Evolutionary conservation across 2,113 vertebrate species (phyloP), one percentile per base, ranked within the genome.

Genomic region (Zeus faber): DNA sequence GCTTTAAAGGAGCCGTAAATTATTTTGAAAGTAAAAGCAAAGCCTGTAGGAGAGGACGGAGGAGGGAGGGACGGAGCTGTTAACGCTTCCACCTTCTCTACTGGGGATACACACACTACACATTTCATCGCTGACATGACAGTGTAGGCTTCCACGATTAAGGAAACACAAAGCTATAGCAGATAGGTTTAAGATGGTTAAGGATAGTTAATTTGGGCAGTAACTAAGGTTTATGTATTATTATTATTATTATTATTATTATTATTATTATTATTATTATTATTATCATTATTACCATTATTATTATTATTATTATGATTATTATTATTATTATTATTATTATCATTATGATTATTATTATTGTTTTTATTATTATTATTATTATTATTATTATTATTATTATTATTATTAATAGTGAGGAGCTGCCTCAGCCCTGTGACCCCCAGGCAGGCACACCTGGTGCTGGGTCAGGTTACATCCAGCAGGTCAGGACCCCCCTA

Each of bases 371-470:
- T n/a, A n/a, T n/a, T n/a, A n/a, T n/a, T n/a, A n/a, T n/a, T n/a
- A n/a, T n/a, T n/a, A n/a, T n/a, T n/a, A n/a, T n/a, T n/a, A n/a
- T n/a, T n/a, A n/a, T n/a, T n/a, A n/a, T n/a, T n/a, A n/a, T n/a
- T n/a, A n/a, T 77, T 76, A 87, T 81, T 80, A 52, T 79, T 65
- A 88, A 88, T 89, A 83, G 85, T 82, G 77, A 87, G 81, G 57
- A 64, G 72, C 74, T 90, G 79, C 80, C 78, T 81, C 86, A 89
- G 87, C 70, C 85, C 77, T 86, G 83, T 93, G 92, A 94, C 95
- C 93, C 85, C 77, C 85, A 92, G 94, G 93, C 85, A 92, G 94
- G 93, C 93, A 93, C 96, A 98, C 96, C 96, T 98, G 96, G 93
- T 88, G 85, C 66, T 53, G 88, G 92, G 90, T 99, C 92, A 91